phyloP scores from a whole-genome alignment of 2,888 invertebrate species.

The Drosophila hamatofila region DNA sequence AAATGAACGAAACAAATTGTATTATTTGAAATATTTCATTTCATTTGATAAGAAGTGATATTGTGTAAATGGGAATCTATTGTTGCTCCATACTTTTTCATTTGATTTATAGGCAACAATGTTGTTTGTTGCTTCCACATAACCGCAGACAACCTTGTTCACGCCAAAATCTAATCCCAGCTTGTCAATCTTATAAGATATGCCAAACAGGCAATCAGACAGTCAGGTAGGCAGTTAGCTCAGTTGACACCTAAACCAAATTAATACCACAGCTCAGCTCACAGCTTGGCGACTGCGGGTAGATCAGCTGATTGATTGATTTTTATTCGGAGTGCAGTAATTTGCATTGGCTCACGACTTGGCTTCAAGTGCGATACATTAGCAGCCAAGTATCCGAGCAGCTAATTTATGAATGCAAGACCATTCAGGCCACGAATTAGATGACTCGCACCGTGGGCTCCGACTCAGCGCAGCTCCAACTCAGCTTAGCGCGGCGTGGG shows the following conservation, averaged over 20 bases:
- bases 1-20: constrained; percentile 12
- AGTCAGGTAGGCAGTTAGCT: constrained; percentile 35
- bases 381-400: constrained; percentile 46
- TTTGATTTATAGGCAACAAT: constrained; percentile 29
- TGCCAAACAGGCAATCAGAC: constrained; percentile 42
- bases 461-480: constrained; percentile 4
- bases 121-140: constrained; percentile 28
- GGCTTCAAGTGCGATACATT: constrained; percentile 55
- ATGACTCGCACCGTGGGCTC: constrained; percentile 55
- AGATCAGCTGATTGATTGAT: constrained; percentile 65
- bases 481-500: constrained; percentile 52
- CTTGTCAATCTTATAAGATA: constrained; percentile 70
- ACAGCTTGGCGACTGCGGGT: constrained; percentile 19
- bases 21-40: constrained; percentile 3
- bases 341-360: constrained; percentile 76
- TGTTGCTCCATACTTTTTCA: background rate
- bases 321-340: constrained; percentile 45
- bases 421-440: constrained; percentile 76
- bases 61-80: background rate
- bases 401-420: constrained; percentile 78
- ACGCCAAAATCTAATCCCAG: constrained; percentile 56
- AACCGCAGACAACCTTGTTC: constrained; percentile 56
- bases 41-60: background rate
- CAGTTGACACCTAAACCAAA: constrained; percentile 63
- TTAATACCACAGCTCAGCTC: constrained; percentile 51